Evolutionary conservation across 2,888 invertebrate species (phyloP).

Genomic region (Drosophila mercatorum): DNA sequence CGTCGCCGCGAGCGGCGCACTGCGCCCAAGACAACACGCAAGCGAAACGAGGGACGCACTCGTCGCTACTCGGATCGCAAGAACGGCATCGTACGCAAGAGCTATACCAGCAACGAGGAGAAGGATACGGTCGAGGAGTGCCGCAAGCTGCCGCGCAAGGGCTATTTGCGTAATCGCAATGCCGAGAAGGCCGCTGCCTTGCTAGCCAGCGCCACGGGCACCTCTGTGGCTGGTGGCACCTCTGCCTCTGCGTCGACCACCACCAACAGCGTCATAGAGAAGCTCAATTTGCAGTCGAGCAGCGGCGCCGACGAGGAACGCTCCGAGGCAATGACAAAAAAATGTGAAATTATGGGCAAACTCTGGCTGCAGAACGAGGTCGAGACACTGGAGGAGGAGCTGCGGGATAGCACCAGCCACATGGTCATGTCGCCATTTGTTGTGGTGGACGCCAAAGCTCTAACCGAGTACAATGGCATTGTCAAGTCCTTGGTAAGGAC

Average conservation of each 20-base stretch:
- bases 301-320: constrained; percentile 84
- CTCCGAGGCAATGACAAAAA: constrained; percentile 82
- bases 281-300: constrained; percentile 81
- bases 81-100: constrained; percentile 83
- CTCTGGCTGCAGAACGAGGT: constrained; percentile 96
- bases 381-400: constrained; percentile 91
- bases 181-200: constrained; percentile 78
- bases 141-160: constrained; percentile 83
- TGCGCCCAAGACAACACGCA: constrained; percentile 82
- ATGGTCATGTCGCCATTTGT: constrained; percentile 91
- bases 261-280: constrained; percentile 82
- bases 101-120: constrained; percentile 84
- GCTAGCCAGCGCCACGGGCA: constrained; percentile 63
- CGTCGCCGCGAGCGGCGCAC: constrained; percentile 82
- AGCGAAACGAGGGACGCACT: constrained; percentile 82
- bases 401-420: constrained; percentile 82
- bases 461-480: constrained; percentile 90
- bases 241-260: constrained; percentile 81
- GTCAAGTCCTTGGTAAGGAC: constrained; percentile 93
- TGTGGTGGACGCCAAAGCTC: constrained; percentile 93
- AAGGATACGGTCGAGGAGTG: constrained; percentile 84
- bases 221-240: constrained; percentile 76
- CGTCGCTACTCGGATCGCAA: constrained; percentile 84
- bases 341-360: constrained; percentile 90
- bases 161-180: constrained; percentile 83